A percentile compares a stretch with the other conserved stretches of the same genome.
These are phyloP conservation scores for Calcarius lapponicus DNA, from an alignment of 2,797 vertebrate genomes.

Conservation along the genomic window DNA sequence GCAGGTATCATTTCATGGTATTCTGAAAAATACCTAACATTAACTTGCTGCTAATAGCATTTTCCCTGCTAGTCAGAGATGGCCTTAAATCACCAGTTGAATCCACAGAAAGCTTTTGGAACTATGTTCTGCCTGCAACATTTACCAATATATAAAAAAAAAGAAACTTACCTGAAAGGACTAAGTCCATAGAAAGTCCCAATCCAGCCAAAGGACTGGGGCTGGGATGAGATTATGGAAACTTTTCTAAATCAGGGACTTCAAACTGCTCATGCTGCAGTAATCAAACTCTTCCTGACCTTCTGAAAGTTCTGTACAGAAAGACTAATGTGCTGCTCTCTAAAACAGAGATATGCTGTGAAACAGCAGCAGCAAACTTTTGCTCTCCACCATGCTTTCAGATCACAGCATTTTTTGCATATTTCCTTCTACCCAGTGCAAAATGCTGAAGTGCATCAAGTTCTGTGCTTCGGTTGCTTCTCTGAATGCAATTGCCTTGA, in stretches of 20 bases:
- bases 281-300: neutral
- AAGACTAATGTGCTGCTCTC: neutral
- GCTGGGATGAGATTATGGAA: neutral
- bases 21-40: neutral
- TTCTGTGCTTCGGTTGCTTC: neutral
- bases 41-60: neutral
- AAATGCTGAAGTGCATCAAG: neutral
- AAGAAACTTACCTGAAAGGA: neutral
- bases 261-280: neutral
- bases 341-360: neutral
- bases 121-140: neutral
- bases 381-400: neutral
- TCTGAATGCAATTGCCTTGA: neutral
- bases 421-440: neutral
- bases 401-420: neutral
- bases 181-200: neutral
- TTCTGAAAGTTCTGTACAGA: neutral
- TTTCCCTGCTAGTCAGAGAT: neutral
- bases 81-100: neutral
- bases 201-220: neutral
- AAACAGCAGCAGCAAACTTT: conserved; percentile 7
- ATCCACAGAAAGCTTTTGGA: neutral
- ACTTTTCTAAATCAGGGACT: neutral
- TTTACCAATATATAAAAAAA: neutral
- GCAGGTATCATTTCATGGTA: accelerated